Percentiles rank a stretch among this genome's conserved stretches.
Conservation (phyloP, 2,888 invertebrate species). For the Junonia oenone region DNA sequence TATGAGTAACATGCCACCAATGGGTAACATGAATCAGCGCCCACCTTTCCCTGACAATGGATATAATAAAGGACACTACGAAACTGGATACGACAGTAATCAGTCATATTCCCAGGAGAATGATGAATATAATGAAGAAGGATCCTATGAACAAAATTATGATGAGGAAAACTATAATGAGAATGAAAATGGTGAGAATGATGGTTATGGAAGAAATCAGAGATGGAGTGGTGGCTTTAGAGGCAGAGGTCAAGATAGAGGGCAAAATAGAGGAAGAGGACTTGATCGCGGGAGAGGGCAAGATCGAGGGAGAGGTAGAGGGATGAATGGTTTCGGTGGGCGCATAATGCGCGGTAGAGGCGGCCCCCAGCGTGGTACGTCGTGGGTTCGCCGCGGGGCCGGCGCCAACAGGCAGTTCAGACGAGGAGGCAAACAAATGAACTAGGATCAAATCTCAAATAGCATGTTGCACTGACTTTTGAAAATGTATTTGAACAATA, state of each 20-base stretch:
- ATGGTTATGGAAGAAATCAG: slow-evolving; percentile 49
- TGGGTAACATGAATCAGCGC: slow-evolving; percentile 42
- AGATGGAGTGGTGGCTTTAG: slow-evolving; percentile 60
- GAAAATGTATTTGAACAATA: slow-evolving; percentile 45
- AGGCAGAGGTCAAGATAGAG: slow-evolving; percentile 53
- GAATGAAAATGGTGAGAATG: slow-evolving; percentile 50
- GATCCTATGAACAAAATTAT: slow-evolving; percentile 49
- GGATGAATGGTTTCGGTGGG: slow-evolving; percentile 37
- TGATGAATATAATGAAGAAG: slow-evolving; percentile 49
- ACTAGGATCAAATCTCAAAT: slow-evolving; percentile 44
- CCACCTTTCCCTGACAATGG: slow-evolving; percentile 62
- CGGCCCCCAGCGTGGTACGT: slow-evolving; percentile 46
- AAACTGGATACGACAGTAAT: slow-evolving; percentile 53
- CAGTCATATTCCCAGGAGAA: slow-evolving; percentile 53
- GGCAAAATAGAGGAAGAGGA: slow-evolving; percentile 46
- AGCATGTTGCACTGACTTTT: slow-evolving; percentile 45
- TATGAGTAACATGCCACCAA: slow-evolving; percentile 47
- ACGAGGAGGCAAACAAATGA: slow-evolving; percentile 61
- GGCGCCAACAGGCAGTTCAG: slow-evolving; percentile 57
- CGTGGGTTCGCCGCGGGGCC: slow-evolving; percentile 54
- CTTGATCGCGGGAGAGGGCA: slow-evolving; percentile 46
- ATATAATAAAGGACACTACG: slow-evolving; percentile 60
- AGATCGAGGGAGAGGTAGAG: slow-evolving; percentile 56
- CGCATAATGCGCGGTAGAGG: slow-evolving; percentile 34
- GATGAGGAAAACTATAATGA: slow-evolving; percentile 56